These are phyloP conservation scores for Carposina sasakii DNA, from an alignment of 1,140 invertebrate species.

Conservation along the genomic window DNA sequence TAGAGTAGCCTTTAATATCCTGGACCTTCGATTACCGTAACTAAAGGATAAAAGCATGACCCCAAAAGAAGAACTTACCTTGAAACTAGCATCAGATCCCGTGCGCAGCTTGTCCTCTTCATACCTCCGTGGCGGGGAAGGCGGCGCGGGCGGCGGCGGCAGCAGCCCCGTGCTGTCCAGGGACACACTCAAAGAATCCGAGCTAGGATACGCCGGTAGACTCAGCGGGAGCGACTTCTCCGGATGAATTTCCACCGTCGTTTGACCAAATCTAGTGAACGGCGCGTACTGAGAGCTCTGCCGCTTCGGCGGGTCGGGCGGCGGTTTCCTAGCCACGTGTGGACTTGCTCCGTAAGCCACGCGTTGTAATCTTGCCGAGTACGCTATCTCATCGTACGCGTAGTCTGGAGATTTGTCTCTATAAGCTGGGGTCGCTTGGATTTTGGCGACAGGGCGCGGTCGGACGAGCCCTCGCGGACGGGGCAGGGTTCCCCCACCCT, in stretches of 20 bases:
- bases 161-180: conserved; percentile 73
- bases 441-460: conserved; percentile 89
- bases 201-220: conserved; percentile 75
- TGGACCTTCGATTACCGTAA: no score
- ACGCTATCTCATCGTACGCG: conserved; percentile 67
- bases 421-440: conserved; percentile 76
- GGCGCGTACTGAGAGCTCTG: conserved; percentile 75
- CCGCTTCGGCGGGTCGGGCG: conserved; percentile 90
- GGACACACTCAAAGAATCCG: conserved; percentile 74
- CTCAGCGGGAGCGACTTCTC: conserved; percentile 74
- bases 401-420: conserved; percentile 74
- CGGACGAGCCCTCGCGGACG: conserved; percentile 87
- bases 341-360: conserved; percentile 73
- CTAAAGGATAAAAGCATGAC: no score
- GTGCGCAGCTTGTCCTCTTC: conserved; percentile 81
- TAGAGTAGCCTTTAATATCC: no score
- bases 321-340: conserved; percentile 80
- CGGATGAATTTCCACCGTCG: conserved; percentile 78
- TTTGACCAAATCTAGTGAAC: conserved; percentile 72
- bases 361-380: conserved; percentile 58
- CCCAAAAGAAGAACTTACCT: conserved; percentile 72
- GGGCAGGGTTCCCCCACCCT: conserved; percentile 87
- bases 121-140: conserved; percentile 73
- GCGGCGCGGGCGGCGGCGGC: conserved; percentile 74
- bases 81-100: conserved; percentile 89